Evolutionary conservation across 2,113 vertebrate genomes (phyloP).

Genomic region (Xiphophorus hellerii): DNA sequence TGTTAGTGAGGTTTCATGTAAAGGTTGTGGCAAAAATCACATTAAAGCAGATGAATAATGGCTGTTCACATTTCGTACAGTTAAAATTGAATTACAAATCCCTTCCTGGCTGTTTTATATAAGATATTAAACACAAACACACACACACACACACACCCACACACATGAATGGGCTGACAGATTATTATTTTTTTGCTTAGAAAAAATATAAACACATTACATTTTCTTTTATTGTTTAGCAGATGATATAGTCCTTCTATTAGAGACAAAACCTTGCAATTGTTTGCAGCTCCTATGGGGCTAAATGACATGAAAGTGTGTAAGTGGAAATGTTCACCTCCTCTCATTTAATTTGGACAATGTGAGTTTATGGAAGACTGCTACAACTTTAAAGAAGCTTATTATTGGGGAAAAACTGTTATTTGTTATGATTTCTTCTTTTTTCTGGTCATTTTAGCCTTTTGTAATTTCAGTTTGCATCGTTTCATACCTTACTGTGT

Average conservation of each 20-base stretch:
- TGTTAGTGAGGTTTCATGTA: background rate
- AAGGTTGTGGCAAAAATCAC: background rate
- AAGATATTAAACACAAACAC: background rate
- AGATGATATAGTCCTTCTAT: background rate
- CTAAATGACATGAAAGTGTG: background rate
- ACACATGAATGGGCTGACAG: background rate
- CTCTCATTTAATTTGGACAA: background rate
- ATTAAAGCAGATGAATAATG: background rate
- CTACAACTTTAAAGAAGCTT: background rate
- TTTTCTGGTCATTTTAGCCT: background rate
- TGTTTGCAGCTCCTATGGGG: background rate
- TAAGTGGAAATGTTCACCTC: background rate
- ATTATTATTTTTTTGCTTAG: background rate
- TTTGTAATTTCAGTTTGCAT: background rate
- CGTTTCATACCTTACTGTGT: no score
- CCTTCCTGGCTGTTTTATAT: background rate
- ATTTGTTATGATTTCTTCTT: no score
- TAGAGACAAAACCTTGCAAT: background rate
- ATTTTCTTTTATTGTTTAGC: background rate
- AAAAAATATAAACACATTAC: background rate
- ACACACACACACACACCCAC: background rate
- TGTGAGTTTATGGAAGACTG: background rate
- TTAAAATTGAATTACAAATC: background rate
- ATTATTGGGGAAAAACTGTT: background rate
- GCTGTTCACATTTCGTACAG: background rate